Evolutionary conservation across 2,113 vertebrate species (phyloP).

Genomic region (Notechis scutatus): DNA sequence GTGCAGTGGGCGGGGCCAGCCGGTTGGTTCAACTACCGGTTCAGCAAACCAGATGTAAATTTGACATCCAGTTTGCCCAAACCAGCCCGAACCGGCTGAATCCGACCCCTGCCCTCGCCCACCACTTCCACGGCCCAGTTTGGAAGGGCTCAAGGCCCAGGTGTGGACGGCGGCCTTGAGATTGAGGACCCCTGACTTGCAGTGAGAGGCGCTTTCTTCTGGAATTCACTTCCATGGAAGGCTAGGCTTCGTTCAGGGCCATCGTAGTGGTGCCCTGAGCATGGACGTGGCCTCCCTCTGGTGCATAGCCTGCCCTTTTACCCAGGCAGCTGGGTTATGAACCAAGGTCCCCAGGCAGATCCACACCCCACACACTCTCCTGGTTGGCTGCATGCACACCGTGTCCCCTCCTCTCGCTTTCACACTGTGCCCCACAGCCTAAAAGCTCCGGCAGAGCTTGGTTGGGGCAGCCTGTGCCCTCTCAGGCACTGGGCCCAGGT

Average conservation of each 20-base stretch:
- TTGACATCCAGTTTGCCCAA: too few relatives aligned
- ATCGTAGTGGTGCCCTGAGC: not conserved
- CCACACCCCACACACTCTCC: not conserved
- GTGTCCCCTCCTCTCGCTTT: not conserved
- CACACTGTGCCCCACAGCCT: not conserved
- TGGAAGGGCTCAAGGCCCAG: not conserved
- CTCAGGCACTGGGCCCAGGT: not conserved
- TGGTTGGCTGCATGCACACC: not conserved
- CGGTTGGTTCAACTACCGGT: too few relatives aligned
- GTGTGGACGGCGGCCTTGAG: too few relatives aligned
- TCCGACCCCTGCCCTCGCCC: not conserved
- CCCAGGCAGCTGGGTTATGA: not conserved
- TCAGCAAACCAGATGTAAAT: too few relatives aligned
- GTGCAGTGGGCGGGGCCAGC: too few relatives aligned
- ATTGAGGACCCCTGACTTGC: not conserved
- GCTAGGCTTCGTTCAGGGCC: not conserved
- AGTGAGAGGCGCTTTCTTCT: not conserved
- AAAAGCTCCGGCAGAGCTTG: not conserved
- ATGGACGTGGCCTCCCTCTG: not conserved
- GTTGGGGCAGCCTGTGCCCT: not conserved
- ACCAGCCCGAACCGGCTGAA: too few relatives aligned
- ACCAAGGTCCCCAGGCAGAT: fast-evolving
- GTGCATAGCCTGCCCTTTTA: not conserved
- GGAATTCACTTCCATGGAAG: not conserved
- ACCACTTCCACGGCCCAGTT: not conserved